Evolutionary conservation across 2,888 invertebrate genomes (phyloP), one percentile per base, ranked within the genome.

Genomic region (Sicus ferrugineus): DNA sequence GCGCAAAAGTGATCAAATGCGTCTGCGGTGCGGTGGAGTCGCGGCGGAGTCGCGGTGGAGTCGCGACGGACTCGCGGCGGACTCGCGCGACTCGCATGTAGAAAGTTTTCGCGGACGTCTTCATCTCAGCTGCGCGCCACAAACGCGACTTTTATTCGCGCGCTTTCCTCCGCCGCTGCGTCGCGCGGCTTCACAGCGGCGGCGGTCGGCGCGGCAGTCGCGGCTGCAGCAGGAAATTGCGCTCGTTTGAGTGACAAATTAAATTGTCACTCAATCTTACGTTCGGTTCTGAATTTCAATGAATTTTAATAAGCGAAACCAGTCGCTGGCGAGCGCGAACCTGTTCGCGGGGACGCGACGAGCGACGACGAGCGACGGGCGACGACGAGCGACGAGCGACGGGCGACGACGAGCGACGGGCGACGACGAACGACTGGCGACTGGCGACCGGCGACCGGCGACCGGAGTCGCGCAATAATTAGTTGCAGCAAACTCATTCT

Each of bases 231-330:
- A 59, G 67, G 67, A 67, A 67, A 59, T 67, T 21, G 23, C 31
- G 59, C 58, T 59, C 48, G 54, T 54, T 56, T 66, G 59, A 67
- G 58, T 59, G 67, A 67, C 67, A 67, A 59, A 59, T 67, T 59
- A 67, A 67, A 59, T 59, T 67, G 67, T 67, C 67, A 67, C 48
- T 67, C 67, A 58, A 63, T 62, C 46, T 65, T 38, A 28, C 42
- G 42, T 48, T 65, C 34, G 54, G 46, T 54, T 52, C 38, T 65
- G 54, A 54, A 16, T 38, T 30, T 54, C 16, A 26, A 54, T 54
- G 54, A 23, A 28, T 54, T 63, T 54, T 65, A 65, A 54, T 52
- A 48, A 46, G 65, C 54, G 9, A 23, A 64, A 54, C 65, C 54
- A 31, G 54, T 54, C 23, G 54, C 7, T 14, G 28, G 21, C 50